Base-by-base conservation (phyloP, 2,797 vertebrate genomes). In the Clarias fuscus region DNA sequence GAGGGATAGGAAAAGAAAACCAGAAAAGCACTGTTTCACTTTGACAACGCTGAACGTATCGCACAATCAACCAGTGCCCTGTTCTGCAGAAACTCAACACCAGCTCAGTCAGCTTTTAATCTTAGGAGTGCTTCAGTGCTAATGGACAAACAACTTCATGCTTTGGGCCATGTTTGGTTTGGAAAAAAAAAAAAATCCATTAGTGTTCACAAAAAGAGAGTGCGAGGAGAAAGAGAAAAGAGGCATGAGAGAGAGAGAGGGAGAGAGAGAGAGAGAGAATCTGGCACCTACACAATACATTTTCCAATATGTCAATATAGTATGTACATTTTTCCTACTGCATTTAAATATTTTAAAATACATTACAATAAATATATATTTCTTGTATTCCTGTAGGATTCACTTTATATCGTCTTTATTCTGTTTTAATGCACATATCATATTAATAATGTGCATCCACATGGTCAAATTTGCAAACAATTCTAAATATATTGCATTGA, bases 151-250 rank as follows among this genome's bases (percentile, higher is more conserved):
- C 59, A 86, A 72, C 71, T 61, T 43, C 65, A 37, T 62, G 77
- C 33, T 61, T 58, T 58, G 8, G 43, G 24, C 43, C 11, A 11
- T 62, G 40, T 84, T 86, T 88, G 83, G 87, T 88, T 85, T 79
- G 8, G 40, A 22, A 53, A 1, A 13, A 13, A 53, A 14, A 73
- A 56, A 64, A 62, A 80, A 77, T 71, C 78, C 83, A 88, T 90
- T 84, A 85, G 30, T 53, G 14, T 80, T 85, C 53, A 61, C 27
- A 82, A 58, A 64, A 62, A 70, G 48, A 76, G 14, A 33, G 53
- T n/a, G 18, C 15, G 17, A 30, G 11, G 87, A 76, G 33, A 82
- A 27, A 56, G 86, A 48, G n/a, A 89, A 90, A 78, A 87, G 87
- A 64, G 11, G 15, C 18, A n/a, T 4, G 10, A 75, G 8, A 64